These are phyloP conservation scores for Drosophila simulans DNA, from an alignment of 1,140 invertebrate species.

Conservation along the genomic window DNA sequence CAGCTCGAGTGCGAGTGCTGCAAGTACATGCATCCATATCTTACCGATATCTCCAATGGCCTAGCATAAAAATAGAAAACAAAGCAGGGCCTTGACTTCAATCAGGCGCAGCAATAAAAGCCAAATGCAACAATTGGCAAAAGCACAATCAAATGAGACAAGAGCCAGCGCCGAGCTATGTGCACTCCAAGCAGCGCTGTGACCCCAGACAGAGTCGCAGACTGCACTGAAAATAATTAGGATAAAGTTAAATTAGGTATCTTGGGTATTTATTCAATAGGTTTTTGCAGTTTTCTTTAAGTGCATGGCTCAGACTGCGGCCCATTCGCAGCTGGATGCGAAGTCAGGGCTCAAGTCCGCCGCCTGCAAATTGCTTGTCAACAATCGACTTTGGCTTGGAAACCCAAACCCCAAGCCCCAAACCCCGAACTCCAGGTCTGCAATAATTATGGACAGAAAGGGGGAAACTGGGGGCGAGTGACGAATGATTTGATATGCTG, in stretches of 20 bases:
- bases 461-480: conserved; percentile 31
- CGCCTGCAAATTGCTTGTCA: conserved; percentile 75
- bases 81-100: conserved; percentile 77
- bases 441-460: conserved; percentile 54
- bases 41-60: conserved; percentile 34
- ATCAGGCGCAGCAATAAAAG: conserved; percentile 44
- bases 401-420: conserved; percentile 2
- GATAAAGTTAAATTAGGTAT: no score
- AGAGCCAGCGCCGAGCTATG: conserved; percentile 66
- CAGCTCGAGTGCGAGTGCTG: conserved; percentile 4
- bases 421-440: conserved; percentile 4
- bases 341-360: conserved; percentile 41
- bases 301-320: conserved; percentile 15
- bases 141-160: conserved; percentile 75
- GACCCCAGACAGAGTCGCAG: conserved; percentile 59
- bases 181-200: conserved; percentile 65
- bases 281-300: background rate
- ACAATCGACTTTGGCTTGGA: conserved; percentile 57
- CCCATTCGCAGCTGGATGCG: conserved; percentile 38
- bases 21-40: conserved; percentile 22
- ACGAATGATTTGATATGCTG: conserved; percentile 76
- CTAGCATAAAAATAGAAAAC: conserved; percentile 54
- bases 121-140: conserved; percentile 69
- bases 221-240: conserved; percentile 11
- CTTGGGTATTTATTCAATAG: no score